These are phyloP conservation scores for Pristionchus arcanus DNA, from an alignment of 2,888 invertebrate genomes.

Conservation along the genomic window DNA sequence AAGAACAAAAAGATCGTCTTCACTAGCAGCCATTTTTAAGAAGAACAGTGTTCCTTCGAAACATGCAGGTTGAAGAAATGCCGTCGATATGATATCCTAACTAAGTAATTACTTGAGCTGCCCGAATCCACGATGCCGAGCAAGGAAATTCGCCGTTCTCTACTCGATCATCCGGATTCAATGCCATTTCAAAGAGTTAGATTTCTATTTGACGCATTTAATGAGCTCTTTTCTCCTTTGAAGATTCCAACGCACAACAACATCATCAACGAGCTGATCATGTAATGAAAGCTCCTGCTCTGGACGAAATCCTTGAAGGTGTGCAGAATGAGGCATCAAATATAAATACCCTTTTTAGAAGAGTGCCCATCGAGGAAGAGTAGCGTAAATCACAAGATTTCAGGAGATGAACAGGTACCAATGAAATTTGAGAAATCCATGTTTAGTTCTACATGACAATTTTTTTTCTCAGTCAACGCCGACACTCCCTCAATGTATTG, in stretches of 20 bases:
- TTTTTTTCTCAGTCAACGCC: not conserved
- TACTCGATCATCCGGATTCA: not conserved
- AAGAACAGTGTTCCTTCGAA: constrained; percentile 6
- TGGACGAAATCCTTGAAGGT: not conserved
- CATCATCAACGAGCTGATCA: not conserved
- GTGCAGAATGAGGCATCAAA: not conserved
- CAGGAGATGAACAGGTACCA: not conserved
- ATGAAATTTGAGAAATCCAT: not conserved
- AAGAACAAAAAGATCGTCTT: not conserved
- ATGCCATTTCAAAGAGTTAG: no score
- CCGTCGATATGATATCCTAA: not conserved
- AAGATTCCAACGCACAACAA: not conserved
- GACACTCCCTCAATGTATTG: not conserved
- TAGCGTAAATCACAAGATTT: not conserved
- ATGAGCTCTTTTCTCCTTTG: not conserved
- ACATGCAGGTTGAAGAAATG: not conserved
- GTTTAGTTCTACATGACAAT: not conserved
- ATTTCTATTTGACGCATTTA: no score
- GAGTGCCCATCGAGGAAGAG: not conserved
- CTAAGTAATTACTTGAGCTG: no score
- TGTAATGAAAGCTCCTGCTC: not conserved
- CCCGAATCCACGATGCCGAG: not conserved
- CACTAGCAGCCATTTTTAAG: not conserved
- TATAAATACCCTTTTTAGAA: not conserved
- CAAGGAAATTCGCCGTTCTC: not conserved